Evolutionary conservation across 2,797 vertebrate genomes (phyloP), one percentile per base, ranked within the genome.

Genomic region (Avahi laniger): DNA sequence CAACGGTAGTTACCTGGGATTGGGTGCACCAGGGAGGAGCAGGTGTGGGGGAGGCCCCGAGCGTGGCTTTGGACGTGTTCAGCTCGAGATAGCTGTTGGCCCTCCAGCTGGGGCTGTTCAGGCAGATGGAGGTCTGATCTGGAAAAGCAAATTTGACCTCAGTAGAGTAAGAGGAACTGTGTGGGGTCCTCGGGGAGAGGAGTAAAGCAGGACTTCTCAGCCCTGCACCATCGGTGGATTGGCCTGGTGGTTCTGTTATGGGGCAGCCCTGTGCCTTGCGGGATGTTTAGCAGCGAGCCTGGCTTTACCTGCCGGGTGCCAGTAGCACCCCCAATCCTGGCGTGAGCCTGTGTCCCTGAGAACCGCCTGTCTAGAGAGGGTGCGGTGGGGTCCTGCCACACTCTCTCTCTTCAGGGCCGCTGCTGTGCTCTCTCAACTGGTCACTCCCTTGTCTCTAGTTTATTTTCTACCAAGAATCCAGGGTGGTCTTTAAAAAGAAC

Each of bases 221-320:
- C 41, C 38, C 5, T 5, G 7, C 24, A 20, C 15, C 20, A 1
- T 7, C 0, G 10, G 30, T 26, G 5, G 26, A 20, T 13, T 33
- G 67, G 50, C 50, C 28, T 22, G 28, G 7, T 20, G 7, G 18
- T 54, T 69, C 63, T 50, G 24, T 30, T 18, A 18, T 7, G 11
- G 84, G 52, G 38, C 20, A 8, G 7, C 17, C 84, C 38, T 73
- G 69, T 12, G 35, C 67, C 4, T 52, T 43, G 20, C 2, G 24
- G 28, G 13, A 30, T 54, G 12, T 30, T 38, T 38, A n/a, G 22
- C 33, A 48, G 41, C 14, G 9, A 17, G 38, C 70, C 52, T n/a
- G 52, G 12, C 52, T 79, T 20, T 54, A 78, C 18, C 33, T n/a
- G 22, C 75, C 26, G 35, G 76, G 57, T 59, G 28, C 48, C 28